Percentiles rank a stretch among this genome's conserved stretches.
phyloP scores from a whole-genome alignment of 2,888 invertebrate species.

The Chymomyza caudatula region DNA sequence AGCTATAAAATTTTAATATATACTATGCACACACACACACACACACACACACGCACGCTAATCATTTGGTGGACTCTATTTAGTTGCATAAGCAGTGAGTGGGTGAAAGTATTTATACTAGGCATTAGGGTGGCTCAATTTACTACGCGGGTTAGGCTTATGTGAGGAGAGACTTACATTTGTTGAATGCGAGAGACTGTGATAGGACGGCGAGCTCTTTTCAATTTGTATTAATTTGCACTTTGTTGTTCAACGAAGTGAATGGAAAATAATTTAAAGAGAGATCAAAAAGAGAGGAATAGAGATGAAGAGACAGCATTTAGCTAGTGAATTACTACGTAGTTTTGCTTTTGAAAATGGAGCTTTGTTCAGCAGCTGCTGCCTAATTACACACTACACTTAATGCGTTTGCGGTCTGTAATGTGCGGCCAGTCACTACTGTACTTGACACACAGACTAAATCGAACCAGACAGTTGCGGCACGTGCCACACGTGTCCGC shows the following conservation, averaged over 20 bases:
- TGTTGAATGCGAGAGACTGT: constrained; percentile 70
- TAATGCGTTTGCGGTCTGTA: too few relatives aligned
- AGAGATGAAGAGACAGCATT: constrained; percentile 11
- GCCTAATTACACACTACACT: not conserved
- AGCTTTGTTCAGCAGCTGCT: not conserved
- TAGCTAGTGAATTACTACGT: not conserved
- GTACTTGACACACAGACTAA: not conserved
- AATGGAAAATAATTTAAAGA: constrained; percentile 7
- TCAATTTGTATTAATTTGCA: constrained; percentile 71
- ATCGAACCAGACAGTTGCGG: too few relatives aligned
- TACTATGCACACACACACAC: not conserved
- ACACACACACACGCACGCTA: not conserved
- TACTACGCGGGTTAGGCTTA: not conserved
- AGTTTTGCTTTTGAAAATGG: too few relatives aligned
- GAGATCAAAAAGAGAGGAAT: not conserved
- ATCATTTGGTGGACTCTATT: not conserved
- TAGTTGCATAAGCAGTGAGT: not conserved
- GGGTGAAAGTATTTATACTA: too few relatives aligned
- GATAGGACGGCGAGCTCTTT: constrained; percentile 70
- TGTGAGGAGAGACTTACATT: constrained; percentile 62
- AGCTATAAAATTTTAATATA: constrained; percentile 4
- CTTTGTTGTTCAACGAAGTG: constrained; percentile 35
- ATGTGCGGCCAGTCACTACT: not conserved
- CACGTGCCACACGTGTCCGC: not conserved
- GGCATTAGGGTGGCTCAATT: not conserved